Conservation (phyloP, 2,113 vertebrate genomes). For the Climacteris rufus region DNA sequence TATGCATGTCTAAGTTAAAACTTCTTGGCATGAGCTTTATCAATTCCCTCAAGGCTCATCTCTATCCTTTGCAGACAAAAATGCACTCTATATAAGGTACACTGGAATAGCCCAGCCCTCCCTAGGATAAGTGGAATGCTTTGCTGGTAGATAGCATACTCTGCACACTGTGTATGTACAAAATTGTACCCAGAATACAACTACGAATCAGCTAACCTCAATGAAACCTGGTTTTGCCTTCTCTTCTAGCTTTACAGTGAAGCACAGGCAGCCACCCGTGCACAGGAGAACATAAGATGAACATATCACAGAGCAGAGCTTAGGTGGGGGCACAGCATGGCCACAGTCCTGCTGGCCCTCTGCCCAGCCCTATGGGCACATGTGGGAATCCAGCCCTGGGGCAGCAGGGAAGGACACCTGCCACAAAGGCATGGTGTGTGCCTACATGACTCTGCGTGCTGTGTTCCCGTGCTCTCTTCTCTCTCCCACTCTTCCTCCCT, state of each 20-base stretch:
- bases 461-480: accelerated
- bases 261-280: accelerated
- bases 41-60: constrained; percentile 9
- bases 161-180: accelerated
- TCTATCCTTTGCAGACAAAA: constrained; percentile 17
- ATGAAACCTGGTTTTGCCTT: not conserved
- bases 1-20: constrained; percentile 28
- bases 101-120: not conserved
- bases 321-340: accelerated
- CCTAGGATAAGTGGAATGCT: not conserved
- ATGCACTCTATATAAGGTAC: not conserved
- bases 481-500: not conserved
- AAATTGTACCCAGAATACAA: not conserved
- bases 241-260: not conserved
- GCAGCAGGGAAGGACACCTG: not conserved
- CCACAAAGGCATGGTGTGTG: accelerated
- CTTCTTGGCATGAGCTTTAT: not conserved
- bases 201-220: accelerated
- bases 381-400: not conserved
- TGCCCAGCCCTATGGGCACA: accelerated
- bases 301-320: accelerated
- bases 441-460: accelerated
- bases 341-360: not conserved
- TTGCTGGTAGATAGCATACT: not conserved
- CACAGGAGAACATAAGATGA: accelerated